Evolutionary conservation across 2,888 invertebrate genomes (phyloP), one percentile per base, ranked within the genome.

Genomic region (Dilophus febrilis): DNA sequence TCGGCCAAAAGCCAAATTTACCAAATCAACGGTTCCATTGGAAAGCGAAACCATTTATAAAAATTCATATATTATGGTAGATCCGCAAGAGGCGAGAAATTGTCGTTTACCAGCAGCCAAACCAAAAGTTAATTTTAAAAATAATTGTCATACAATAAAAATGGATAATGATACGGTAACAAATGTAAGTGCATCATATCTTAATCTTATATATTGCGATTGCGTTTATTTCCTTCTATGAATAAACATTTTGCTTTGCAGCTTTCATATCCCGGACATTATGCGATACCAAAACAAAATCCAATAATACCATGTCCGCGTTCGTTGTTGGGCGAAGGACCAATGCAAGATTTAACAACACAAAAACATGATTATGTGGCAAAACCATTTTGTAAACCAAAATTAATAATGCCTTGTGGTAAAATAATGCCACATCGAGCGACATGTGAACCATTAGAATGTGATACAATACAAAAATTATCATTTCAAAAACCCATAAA

Each of bases 301-400:
- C 52, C 60, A 17, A 58, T 63, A 37, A 40, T 50, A 1, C 62
- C 62, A 6, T 47, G 47, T 40, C 52, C 51, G 37, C 42, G 40
- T 36, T 54, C 56, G 0, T 40, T 59, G 30, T 49, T 53, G 11
- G 59, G 58, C 26, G 50, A 51, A 40, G 71, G 70, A 0, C 77
- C 79, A n/a, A 74, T 81, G 67, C 75, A 78, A 58, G 72, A 72
- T 46, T 59, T 74, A 44, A 82, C 82, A 3, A 81, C 80, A 1
- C 73, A 77, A 47, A 76, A 77, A 31, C 77, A 77, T 53, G 80
- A 81, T 62, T 82, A 66, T 51, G 74, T 75, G 26, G 69, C 73
- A 1, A 77, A 77, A 50, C 72, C 73, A 0, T 64, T 64, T 44
- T 66, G 49, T 16, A 53, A 51, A 2, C 53, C 58, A 12, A 40